Conservation (phyloP, 2,797 vertebrate genomes). For the Enteromius anoplus region DNA sequence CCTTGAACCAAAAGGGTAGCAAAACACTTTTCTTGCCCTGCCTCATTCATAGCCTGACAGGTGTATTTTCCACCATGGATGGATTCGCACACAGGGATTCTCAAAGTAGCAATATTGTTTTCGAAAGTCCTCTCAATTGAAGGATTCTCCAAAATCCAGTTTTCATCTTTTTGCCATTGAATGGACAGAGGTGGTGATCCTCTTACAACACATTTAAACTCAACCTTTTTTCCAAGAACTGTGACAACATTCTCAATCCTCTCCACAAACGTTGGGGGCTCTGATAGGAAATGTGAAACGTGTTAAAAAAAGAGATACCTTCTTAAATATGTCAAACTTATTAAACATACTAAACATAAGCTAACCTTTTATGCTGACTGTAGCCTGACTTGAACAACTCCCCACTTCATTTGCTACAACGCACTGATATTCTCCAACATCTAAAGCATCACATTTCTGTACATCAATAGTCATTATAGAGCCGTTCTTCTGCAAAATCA, state of each 20-base stretch:
- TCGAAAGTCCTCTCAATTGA: constrained; percentile 86
- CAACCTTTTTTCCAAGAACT: constrained; percentile 84
- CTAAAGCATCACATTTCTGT: constrained; percentile 85
- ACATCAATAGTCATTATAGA: constrained; percentile 84
- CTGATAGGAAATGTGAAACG: constrained; percentile 73
- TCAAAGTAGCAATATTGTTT: constrained; percentile 83
- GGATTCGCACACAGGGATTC: constrained; percentile 82
- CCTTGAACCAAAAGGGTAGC: constrained; percentile 93
- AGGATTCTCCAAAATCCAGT: constrained; percentile 88
- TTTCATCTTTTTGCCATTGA: constrained; percentile 95
- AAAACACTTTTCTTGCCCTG: constrained; percentile 89
- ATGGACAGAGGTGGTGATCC: constrained; percentile 89
- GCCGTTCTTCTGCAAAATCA: constrained; percentile 78
- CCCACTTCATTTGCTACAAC: constrained; percentile 91
- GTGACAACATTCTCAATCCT: constrained; percentile 85
- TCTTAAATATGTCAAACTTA: constrained; percentile 29
- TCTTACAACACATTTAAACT: constrained; percentile 83
- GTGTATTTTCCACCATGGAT: constrained; percentile 89
- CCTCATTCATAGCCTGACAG: constrained; percentile 94
- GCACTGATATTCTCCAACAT: constrained; percentile 93
- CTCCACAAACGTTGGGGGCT: constrained; percentile 88
- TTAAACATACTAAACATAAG: background rate
- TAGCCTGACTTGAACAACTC: constrained; percentile 86
- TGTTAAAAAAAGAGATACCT: constrained; percentile 40
- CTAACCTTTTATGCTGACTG: constrained; percentile 91